Evolutionary conservation across 2,113 vertebrate species (phyloP), one percentile per base, ranked within the genome.

Genomic region (Picathartes gymnocephalus): DNA sequence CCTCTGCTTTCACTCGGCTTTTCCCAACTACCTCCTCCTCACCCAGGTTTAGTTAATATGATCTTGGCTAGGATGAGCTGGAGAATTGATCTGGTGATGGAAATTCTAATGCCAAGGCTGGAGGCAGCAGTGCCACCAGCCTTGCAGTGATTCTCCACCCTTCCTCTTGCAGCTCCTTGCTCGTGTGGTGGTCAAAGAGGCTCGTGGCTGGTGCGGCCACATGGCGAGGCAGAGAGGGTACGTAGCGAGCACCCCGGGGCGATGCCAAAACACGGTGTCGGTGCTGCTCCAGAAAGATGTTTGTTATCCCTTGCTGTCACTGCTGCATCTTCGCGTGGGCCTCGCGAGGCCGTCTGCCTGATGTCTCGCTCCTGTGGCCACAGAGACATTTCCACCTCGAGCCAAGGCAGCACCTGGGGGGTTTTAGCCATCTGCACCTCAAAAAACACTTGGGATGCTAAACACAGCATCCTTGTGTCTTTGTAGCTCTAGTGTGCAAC

Each of bases 151-250:
- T 10, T 57, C 51, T 28, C 28, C 21, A 0, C 58, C 42, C 80
- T 79, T 60, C 74, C 64, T 42, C 78, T 81, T 86, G 45, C 95
- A 99, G 99, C 97, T 99, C 65, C 97, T 99, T 44, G 96, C 98
- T 92, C 98, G 99, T 4, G 95, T 99, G 69, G 98, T 99, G 53
- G 99, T 98, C 92, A 99, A 99, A 86, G 99, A 99, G 95, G 84
- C 97, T 30, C 96, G 97, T 16, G 97, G 98, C 33, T 99, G 99
- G 98, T 99, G 98, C 13, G 93, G 97, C 30, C 76, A 42, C 70
- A 83, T 82, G 58, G 93, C 93, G 4, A 97, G 97, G 92, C 82
- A 82, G 72, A 97, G 98, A 97, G 98, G 99, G 99, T 99, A 95
- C 2, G 68, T 82, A 88, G 1, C 1, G 0, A 9, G 37, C 6